Conservation (phyloP, 1,140 invertebrate species). For the Cotesia glomerata region DNA sequence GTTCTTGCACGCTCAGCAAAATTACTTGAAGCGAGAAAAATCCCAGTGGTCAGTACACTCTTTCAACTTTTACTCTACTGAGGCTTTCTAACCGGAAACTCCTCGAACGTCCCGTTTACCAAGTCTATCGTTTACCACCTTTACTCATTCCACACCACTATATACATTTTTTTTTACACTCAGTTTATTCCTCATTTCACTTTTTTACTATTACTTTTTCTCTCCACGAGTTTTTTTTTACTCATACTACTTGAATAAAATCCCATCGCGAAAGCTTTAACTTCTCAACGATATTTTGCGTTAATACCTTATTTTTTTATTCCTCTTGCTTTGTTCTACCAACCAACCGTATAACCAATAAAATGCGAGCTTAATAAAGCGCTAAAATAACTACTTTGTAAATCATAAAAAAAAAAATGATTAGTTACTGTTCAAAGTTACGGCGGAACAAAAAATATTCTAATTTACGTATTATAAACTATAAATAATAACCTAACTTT, state of each 20-base stretch:
- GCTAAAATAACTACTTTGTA: background rate
- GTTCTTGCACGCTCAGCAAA: constrained; percentile 16
- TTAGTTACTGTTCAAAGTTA: background rate
- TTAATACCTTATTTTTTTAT: too few relatives aligned
- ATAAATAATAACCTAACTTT: too few relatives aligned
- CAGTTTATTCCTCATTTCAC: background rate
- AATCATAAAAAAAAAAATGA: background rate
- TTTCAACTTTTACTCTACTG: constrained; percentile 16
- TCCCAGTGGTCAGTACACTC: constrained; percentile 20
- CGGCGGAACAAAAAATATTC: background rate
- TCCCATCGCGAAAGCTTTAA: background rate
- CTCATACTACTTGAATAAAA: background rate
- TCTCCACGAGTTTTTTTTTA: background rate
- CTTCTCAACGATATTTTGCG: background rate
- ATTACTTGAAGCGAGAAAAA: constrained; percentile 22
- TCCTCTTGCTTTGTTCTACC: background rate
- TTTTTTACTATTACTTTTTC: background rate
- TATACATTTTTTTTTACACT: background rate
- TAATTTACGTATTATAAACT: too few relatives aligned
- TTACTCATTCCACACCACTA: background rate
- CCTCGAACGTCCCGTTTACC: constrained; percentile 19
- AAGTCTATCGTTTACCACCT: constrained; percentile 7
- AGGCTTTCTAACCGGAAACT: constrained; percentile 19
- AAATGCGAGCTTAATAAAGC: background rate
- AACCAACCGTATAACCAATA: background rate